Evolutionary conservation across 1,140 invertebrate species (phyloP), one percentile per base, ranked within the genome.

Genomic region (Achroia grisella): DNA sequence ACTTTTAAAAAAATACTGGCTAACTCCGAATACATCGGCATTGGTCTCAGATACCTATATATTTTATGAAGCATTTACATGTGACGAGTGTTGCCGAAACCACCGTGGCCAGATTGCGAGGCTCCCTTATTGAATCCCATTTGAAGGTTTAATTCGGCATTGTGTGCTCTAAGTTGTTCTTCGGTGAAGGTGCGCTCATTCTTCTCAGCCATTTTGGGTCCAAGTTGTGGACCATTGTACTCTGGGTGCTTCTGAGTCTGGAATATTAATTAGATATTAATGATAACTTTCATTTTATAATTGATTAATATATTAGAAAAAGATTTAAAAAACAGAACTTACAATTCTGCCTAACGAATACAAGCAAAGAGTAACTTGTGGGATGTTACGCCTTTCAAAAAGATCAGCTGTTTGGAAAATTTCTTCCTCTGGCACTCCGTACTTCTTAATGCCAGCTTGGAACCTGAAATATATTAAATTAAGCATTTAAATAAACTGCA

Each of bases 331-430:
- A 10, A 49, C 37, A 55, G 12, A 10, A 91, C 94, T 94, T 89
- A 98, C 96, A 48, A 95, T 91, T 88, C 96, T 91, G 13, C 92
- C 96, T 31, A 98, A 88, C 2, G 96, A 90, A 64, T 96, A 96
- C 10, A 98, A 86, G 66, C 94, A 96, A 33, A 97, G 88, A 1
- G 95, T 96, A 32, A 99, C 98, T 90, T 98, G 96, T 43, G 95
- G 91, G 83, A 99, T 97, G 88, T 99, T 99, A 63, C 97, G 91
- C 71, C 91, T 93, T 80, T 99, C 97, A 75, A 97, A 99, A 4
- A 99, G 88, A 89, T 99, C 98, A 27, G 98, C 97, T 0, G 97
- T 99, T 87, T 99, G 97, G 90, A 99, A 99, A 62, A 98, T 96
- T 89, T 99, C 97, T 75, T 97, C 95, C 67, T 98, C 94, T 28